A percentile compares a stretch with the other conserved stretches of the same genome.
Conservation (phyloP, 92 coral and sea anemone species). For the Zoanthus gigantus region DNA sequence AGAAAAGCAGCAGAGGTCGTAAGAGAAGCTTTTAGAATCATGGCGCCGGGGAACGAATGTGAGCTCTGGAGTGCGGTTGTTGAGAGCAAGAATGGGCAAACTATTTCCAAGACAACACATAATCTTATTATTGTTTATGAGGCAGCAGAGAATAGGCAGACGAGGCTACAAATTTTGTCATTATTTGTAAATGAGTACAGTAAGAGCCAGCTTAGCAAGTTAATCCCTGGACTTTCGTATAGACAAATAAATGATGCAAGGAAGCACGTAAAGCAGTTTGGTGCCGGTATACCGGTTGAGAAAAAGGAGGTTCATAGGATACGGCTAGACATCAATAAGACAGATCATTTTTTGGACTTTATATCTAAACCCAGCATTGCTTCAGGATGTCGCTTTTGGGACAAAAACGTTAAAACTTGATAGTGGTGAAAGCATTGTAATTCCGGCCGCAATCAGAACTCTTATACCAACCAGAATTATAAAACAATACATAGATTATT, state of each 20-base stretch:
- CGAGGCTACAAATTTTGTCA: conserved; percentile 11
- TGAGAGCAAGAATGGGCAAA: conserved; percentile 10
- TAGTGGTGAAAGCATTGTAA: conserved; percentile 17
- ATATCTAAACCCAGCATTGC: conserved; percentile 9
- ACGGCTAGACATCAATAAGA: conserved; percentile 12
- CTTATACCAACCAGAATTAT: conserved; percentile 21
- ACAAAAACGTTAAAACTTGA: conserved; percentile 22
- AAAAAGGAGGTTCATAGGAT: conserved; percentile 15
- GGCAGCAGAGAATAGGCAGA: conserved; percentile 28
- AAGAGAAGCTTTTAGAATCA: conserved; percentile 13
- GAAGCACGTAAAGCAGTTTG: conserved; percentile 9
- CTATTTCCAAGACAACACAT: not conserved
- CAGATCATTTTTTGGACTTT: conserved; percentile 12
- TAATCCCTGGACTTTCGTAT: conserved; percentile 3
- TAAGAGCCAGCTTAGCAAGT: conserved; percentile 22
- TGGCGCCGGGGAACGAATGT: conserved; percentile 6
- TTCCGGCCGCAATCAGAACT: conserved; percentile 28
- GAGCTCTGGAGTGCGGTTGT: conserved; percentile 21
- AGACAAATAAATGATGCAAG: conserved; percentile 14
- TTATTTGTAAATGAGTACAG: conserved; percentile 12
- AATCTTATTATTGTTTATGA: not conserved
- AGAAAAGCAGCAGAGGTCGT: conserved; percentile 10
- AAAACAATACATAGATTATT: conserved; percentile 12
- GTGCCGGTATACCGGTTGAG: conserved; percentile 18
- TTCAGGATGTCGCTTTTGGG: conserved; percentile 17